Evolutionary conservation across 2,888 invertebrate species (phyloP).

Genomic region (Saturnia pavonia): DNA sequence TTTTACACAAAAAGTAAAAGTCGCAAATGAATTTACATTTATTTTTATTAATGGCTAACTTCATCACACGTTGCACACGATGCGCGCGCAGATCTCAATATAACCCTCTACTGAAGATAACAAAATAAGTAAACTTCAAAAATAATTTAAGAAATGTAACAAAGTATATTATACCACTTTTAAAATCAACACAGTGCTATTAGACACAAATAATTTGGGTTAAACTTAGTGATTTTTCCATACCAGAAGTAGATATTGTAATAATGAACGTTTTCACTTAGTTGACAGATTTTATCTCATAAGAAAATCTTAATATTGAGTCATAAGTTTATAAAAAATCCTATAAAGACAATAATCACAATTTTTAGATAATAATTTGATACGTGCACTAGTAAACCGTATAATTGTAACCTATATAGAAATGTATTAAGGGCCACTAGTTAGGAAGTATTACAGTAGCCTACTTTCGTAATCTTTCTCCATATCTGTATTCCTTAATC

Average conservation of each 20-base stretch:
- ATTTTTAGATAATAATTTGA: background rate
- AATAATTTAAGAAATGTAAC: no score
- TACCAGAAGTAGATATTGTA: background rate
- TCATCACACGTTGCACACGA: no score
- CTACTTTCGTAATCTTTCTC: conserved; percentile 5
- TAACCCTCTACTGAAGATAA: no score
- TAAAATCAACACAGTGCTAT: background rate
- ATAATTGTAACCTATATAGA: background rate
- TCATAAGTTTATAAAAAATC: background rate
- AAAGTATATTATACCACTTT: no score
- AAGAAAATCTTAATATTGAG: no score
- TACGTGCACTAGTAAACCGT: background rate
- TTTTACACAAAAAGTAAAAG: no score
- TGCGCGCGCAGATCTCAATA: no score
- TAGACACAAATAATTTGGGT: background rate
- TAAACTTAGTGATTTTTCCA: background rate
- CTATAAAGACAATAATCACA: background rate
- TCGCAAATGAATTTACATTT: no score
- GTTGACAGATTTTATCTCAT: background rate
- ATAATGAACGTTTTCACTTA: background rate
- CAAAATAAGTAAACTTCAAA: no score
- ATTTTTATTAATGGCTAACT: no score
- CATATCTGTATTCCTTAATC: conserved; percentile 9
- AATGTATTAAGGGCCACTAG: background rate
- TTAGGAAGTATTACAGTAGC: background rate